These are phyloP conservation scores for Neogale vison DNA, from an alignment of 2,113 vertebrate genomes.

Conservation along the genomic window DNA sequence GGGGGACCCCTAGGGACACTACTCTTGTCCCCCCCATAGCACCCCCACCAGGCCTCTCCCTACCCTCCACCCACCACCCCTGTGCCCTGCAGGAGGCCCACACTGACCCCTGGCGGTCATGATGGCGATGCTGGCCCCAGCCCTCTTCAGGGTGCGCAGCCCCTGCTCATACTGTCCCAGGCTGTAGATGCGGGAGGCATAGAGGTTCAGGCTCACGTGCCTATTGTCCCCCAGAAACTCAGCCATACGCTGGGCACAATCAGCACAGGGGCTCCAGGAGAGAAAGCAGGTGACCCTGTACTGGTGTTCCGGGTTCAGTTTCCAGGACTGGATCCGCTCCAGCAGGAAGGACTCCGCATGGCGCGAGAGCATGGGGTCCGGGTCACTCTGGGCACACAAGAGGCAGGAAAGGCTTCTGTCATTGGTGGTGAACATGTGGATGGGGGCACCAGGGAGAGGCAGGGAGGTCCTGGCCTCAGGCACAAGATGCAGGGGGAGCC, in stretches of 20 bases:
- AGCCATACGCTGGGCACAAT: slow-evolving; percentile 86
- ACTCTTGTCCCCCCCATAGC: too few relatives aligned
- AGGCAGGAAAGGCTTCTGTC: neutral
- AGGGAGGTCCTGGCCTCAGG: neutral
- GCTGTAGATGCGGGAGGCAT: slow-evolving; percentile 88
- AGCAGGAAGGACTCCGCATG: slow-evolving; percentile 93
- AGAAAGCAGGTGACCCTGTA: slow-evolving; percentile 95
- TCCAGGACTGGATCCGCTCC: slow-evolving; percentile 83
- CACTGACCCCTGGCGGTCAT: slow-evolving; percentile 91
- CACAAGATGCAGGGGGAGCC: neutral
- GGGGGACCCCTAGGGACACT: neutral
- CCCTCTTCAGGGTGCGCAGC: slow-evolving; percentile 85
- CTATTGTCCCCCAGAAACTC: slow-evolving; percentile 86
- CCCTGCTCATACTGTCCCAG: slow-evolving; percentile 81
- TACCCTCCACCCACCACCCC: neutral
- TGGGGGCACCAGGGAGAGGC: accelerated
- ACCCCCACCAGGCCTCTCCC: neutral
- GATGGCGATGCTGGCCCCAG: slow-evolving; percentile 87
- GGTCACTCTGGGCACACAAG: accelerated
- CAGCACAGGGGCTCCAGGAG: slow-evolving; percentile 93
- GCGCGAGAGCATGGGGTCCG: slow-evolving; percentile 74
- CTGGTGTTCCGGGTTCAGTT: slow-evolving; percentile 80
- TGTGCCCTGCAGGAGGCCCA: neutral
- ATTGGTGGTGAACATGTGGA: accelerated
- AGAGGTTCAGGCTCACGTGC: slow-evolving; percentile 90